Base-by-base conservation (phyloP, 2,888 invertebrate species). In the Scaeva pyrastri region DNA sequence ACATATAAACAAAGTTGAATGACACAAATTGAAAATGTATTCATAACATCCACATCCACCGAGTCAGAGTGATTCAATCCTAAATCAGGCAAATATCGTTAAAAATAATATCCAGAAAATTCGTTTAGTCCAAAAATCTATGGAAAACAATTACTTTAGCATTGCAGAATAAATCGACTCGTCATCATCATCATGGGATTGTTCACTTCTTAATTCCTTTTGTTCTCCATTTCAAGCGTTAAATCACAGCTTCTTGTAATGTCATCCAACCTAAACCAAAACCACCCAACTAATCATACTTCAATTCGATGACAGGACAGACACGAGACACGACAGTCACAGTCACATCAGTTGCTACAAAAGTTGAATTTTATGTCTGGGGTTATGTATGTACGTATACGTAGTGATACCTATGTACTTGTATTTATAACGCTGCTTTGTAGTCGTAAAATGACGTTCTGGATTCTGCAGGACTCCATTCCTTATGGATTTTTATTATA, bases 181-280 rank as follows among this genome's bases (percentile, higher is more conserved):
- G 1, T 62, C 23, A 62, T 62, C 31, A 2, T 62, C 23, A 62
- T 62, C 23, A 62, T 43, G 41, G 21, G 41, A 41, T 62, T 62
- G 23, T n/a, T 62, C 23, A 62, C 21, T 39, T 60, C 12, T n/a
- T n/a, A n/a, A 41, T 39, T 21, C n/a, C n/a, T 10, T 23, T 43
- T 58, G 12, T 43, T 1, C n/a, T 3, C n/a, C 55, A 16, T 55
- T 23, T 23, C 1, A 10, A 8, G 60, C 41, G 43, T 10, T 50
- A 26, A 55, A 7, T 26, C 4, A 10, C 55, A 16, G 2, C 31
- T 55, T 16, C 3, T 7, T 52, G 26, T 52, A 52, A 48, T 56
- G 36, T 39, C 58, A 39, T 39, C 60, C 10, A 5, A 23, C 52
- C 12, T 23, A 52, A 23, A 7, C 52, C 21, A 50, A 55, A 14